Evolutionary conservation across 2,797 vertebrate genomes (phyloP).

Genomic region (Anomalospiza imberbis): DNA sequence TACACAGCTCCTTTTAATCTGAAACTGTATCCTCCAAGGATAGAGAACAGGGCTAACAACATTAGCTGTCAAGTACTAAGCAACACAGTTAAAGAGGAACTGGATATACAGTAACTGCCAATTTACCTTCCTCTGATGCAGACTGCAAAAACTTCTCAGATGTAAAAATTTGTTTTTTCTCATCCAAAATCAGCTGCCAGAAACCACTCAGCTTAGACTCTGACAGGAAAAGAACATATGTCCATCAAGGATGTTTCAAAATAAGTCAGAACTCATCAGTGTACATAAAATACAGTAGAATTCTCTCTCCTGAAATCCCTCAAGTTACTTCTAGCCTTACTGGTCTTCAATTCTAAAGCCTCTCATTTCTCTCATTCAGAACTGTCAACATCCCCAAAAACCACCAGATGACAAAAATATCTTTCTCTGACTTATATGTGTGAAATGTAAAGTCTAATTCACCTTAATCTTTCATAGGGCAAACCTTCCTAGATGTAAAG

Average conservation of each 20-base stretch:
- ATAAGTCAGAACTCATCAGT: neutral
- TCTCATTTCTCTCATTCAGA: neutral
- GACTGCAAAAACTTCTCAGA: slow-evolving; percentile 94
- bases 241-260: neutral
- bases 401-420: neutral
- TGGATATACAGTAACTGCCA: neutral
- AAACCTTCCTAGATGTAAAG: neutral
- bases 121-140: slow-evolving; percentile 90
- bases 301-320: neutral
- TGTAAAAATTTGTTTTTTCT: slow-evolving; percentile 93
- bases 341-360: neutral
- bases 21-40: neutral
- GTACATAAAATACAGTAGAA: neutral
- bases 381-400: neutral
- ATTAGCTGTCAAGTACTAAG: neutral
- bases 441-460: neutral
- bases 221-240: slow-evolving; percentile 58
- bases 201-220: slow-evolving; percentile 87
- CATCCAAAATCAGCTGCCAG: slow-evolving; percentile 92
- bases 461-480: neutral
- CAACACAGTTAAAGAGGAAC: neutral
- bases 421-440: neutral
- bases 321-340: neutral
- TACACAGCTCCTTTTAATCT: neutral
- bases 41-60: neutral